These are phyloP conservation scores for Zelleria hepariella DNA, from an alignment of 2,888 invertebrate species.

Conservation along the genomic window DNA sequence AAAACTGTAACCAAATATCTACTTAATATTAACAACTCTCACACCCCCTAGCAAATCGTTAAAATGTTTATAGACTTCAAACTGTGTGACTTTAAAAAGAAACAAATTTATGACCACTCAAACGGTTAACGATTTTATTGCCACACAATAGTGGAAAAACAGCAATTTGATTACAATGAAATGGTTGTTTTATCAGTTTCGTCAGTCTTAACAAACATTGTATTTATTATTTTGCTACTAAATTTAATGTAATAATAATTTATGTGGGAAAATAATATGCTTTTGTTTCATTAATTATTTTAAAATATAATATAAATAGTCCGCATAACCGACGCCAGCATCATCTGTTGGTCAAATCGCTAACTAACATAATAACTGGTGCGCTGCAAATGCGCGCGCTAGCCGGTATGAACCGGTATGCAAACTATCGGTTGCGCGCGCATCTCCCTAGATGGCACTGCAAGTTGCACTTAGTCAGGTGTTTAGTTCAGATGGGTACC, in stretches of 20 bases:
- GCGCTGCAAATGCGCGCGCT: background rate
- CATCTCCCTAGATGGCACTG: conserved; percentile 54
- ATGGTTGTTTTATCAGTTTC: background rate
- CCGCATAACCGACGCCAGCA: conserved; percentile 16
- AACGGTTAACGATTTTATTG: conserved; percentile 68
- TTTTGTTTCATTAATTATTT: background rate
- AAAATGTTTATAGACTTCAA: conserved; percentile 67
- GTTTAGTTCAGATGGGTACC: conserved; percentile 27
- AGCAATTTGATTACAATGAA: conserved; percentile 33
- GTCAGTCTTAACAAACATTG: no score
- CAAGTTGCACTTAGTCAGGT: conserved; percentile 17
- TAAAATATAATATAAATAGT: background rate
- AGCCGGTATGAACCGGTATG: background rate
- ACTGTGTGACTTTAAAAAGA: conserved; percentile 69
- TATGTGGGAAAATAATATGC: background rate
- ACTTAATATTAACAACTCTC: conserved; percentile 9
- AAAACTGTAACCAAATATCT: background rate
- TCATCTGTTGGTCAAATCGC: conserved; percentile 25
- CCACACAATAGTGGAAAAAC: conserved; percentile 60
- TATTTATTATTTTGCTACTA: no score
- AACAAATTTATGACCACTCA: conserved; percentile 71
- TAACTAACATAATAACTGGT: conserved; percentile 18
- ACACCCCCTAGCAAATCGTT: conserved; percentile 63
- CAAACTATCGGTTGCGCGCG: conserved; percentile 27
- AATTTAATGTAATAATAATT: no score